phyloP scores from a whole-genome alignment of 2,113 vertebrate genomes.

The Ascaphus truei region DNA sequence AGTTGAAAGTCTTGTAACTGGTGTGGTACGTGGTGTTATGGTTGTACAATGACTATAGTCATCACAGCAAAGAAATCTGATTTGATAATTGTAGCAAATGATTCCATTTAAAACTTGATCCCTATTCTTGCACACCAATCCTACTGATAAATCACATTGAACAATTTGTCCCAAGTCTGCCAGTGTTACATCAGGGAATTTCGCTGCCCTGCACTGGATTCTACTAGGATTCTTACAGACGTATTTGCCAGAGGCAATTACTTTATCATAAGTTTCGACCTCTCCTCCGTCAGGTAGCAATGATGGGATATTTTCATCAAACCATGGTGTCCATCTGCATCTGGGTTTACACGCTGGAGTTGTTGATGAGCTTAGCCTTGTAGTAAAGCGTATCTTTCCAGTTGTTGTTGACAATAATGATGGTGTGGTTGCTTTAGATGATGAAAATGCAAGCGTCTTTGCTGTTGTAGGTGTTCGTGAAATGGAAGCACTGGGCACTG shows the following conservation, averaged over 20 bases:
- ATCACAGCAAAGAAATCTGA: conserved; percentile 53
- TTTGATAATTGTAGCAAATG: conserved; percentile 56
- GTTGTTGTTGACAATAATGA: too few species aligned
- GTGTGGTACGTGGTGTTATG: background rate
- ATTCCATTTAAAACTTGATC: conserved; percentile 45
- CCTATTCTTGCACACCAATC: conserved; percentile 54
- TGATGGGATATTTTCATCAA: background rate
- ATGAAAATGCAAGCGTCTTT: too few species aligned
- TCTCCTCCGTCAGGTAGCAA: background rate
- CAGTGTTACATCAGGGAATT: conserved; percentile 7
- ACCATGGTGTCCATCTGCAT: background rate
- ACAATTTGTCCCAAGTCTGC: conserved; percentile 46
- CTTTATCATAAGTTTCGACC: background rate
- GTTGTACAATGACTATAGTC: conserved; percentile 26
- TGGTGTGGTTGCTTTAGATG: too few species aligned
- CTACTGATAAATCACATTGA: conserved; percentile 39
- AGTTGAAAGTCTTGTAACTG: background rate
- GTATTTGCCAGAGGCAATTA: background rate
- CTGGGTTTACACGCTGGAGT: background rate
- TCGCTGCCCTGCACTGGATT: background rate
- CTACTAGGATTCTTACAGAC: background rate
- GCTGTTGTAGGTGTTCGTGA: background rate
- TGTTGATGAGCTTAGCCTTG: background rate
- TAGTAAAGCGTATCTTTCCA: too few species aligned
- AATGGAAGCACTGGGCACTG: background rate